These are phyloP conservation scores for Leptodactylus fuscus DNA, from an alignment of 2,113 vertebrate species.

Conservation along the genomic window DNA sequence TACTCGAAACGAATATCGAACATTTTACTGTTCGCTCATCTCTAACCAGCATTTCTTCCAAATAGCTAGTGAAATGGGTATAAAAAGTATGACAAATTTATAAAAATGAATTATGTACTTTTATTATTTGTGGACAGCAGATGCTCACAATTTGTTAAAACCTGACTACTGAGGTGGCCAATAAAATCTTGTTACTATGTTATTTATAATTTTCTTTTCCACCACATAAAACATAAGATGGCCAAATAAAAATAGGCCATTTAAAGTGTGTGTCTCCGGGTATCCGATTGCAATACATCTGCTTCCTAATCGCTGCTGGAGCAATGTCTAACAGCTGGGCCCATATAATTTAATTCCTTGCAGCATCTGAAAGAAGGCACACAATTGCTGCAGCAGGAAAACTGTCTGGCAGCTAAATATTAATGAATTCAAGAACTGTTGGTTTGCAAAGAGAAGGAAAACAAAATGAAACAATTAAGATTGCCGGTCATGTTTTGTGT, in stretches of 20 bases:
- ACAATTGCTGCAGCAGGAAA: slow-evolving; percentile 67
- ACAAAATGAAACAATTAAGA: not conserved
- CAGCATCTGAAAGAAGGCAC: slow-evolving; percentile 70
- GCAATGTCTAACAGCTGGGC: slow-evolving; percentile 71
- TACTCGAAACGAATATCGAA: too few species aligned
- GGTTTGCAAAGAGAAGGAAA: slow-evolving; percentile 45
- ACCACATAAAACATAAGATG: slow-evolving; percentile 49
- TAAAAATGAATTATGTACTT: too few species aligned
- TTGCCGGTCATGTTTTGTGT: slow-evolving; percentile 16
- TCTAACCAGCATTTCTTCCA: too few species aligned
- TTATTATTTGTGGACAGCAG: not conserved
- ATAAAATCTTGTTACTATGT: not conserved
- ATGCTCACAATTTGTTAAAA: not conserved
- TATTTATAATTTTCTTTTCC: slow-evolving; percentile 6
- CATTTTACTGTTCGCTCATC: too few species aligned
- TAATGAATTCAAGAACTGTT: slow-evolving; percentile 69
- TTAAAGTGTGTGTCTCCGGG: slow-evolving; percentile 61
- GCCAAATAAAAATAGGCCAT: slow-evolving; percentile 56
- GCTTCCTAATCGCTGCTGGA: slow-evolving; percentile 62
- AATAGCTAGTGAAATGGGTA: too few species aligned
- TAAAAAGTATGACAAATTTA: too few species aligned
- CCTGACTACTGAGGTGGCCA: not conserved
- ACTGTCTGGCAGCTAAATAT: slow-evolving; percentile 68
- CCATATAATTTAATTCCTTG: slow-evolving; percentile 72
- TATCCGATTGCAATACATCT: slow-evolving; percentile 49